Conservation (phyloP, 2,888 invertebrate genomes). For the Homarus gammarus region DNA sequence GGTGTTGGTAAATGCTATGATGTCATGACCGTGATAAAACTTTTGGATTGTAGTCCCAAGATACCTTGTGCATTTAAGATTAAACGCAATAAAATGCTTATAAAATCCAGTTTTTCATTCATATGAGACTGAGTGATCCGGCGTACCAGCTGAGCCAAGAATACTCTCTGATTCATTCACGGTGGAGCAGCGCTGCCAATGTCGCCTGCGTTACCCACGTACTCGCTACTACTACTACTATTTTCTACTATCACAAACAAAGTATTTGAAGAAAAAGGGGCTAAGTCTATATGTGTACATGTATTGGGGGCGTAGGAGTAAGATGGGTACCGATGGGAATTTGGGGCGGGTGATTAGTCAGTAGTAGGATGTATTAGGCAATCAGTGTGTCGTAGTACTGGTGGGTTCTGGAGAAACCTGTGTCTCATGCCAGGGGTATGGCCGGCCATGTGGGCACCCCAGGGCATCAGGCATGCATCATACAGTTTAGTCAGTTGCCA, state of each 20-base stretch:
- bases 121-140: background rate
- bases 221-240: too few species aligned
- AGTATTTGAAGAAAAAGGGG: background rate
- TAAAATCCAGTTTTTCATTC: background rate
- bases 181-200: slow-evolving; percentile 47
- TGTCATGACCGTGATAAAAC: slow-evolving; percentile 51
- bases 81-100: background rate
- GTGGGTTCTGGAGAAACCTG: slow-evolving; percentile 30
- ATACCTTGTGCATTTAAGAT: too few species aligned
- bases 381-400: background rate
- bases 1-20: slow-evolving; percentile 43
- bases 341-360: background rate
- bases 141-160: slow-evolving; percentile 20
- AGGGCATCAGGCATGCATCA: background rate
- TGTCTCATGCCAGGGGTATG: slow-evolving; percentile 52
- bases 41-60: too few species aligned
- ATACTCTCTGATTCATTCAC: slow-evolving; percentile 67
- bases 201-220: background rate
- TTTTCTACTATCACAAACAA: background rate
- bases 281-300: background rate
- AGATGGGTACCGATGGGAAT: too few species aligned
- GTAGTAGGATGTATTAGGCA: too few species aligned
- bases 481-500: slow-evolving; percentile 11
- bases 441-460: background rate
- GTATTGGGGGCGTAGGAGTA: background rate